A percentile compares a stretch with the other conserved stretches of the same genome.
Evolutionary conservation across 2,797 vertebrate genomes (phyloP).

Genomic region (Phaenicophaeus curvirostris): DNA sequence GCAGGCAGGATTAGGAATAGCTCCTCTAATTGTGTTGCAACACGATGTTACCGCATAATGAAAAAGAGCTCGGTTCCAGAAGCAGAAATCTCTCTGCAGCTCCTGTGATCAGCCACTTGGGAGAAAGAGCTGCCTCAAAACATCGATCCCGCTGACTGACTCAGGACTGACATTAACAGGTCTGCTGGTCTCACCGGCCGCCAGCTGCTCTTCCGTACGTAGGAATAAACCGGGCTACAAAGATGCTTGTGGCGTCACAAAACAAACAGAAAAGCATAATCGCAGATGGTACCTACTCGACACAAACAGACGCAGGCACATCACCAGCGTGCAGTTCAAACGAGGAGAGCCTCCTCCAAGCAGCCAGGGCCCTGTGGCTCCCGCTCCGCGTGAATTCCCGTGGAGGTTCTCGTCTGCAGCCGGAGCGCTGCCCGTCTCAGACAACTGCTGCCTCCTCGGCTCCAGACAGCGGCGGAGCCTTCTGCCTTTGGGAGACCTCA

Average conservation of each 20-base stretch:
- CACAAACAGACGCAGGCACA: neutral
- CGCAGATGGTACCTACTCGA: neutral
- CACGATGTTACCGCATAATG: neutral
- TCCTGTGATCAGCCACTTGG: neutral
- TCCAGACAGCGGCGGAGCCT: neutral
- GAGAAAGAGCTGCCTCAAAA: neutral
- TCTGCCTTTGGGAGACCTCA: neutral
- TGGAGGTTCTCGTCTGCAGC: accelerated
- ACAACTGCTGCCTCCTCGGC: neutral
- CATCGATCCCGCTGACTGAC: neutral
- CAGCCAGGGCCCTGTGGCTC: accelerated
- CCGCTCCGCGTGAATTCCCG: neutral
- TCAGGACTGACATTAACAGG: neutral
- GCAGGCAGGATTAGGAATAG: neutral
- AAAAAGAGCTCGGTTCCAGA: neutral
- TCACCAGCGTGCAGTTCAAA: accelerated
- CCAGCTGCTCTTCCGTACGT: neutral
- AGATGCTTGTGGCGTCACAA: neutral
- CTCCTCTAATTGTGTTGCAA: neutral
- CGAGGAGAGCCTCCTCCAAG: neutral
- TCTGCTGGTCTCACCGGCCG: neutral
- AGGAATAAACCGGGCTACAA: neutral
- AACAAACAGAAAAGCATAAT: neutral
- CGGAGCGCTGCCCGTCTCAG: accelerated
- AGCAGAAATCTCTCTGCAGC: neutral